Base-by-base conservation (phyloP, 2,113 vertebrate genomes). In the Melanerpes aurifrons region DNA sequence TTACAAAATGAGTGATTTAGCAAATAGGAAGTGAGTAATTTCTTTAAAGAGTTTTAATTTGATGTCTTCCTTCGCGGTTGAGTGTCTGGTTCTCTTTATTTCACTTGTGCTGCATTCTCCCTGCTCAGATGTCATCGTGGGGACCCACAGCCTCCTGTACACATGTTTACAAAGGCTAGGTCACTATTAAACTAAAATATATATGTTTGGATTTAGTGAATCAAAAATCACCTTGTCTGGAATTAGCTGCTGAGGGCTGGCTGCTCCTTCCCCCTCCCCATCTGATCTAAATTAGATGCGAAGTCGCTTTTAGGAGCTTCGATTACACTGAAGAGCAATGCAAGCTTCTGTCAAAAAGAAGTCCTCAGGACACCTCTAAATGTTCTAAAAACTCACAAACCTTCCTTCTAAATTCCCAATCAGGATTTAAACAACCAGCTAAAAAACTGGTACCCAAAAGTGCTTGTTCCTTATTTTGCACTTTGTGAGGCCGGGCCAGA, bases 11-110 rank as follows among this genome's bases (percentile, higher is more conserved):
- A 90, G 87, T 86, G 54, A 86, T 92, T 91, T 88, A 90, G 76
- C 43, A 95, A 95, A 91, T 71, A 84, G 82, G 86, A 93, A 86
- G 82, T 32, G 54, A 78, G 61, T 89, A 20, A 72, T 93, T 89
- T 91, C 82, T 93, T 86, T 59, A 69, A 73, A 25, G 89, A 82
- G 61, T 35, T 89, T 87, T 93, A 89, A 80, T 83, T 77, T 83
- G 62, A 82, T 78, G 48, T 68, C 56, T 92, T 84, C 45, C 32
- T 87, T 87, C 68, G 7, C 79, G 79, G 57, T 32, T 50, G 50
- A 11, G 26, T 86, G 50, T 72, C 91, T 95, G 90, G 73, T 79
- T 95, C 90, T 91, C 81, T 94, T 94, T 96, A 92, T 91, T 90
- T 94, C 78, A 86, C 89, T 70, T 58, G 69, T 59, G 80, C 21